phyloP scores from a whole-genome alignment of 1,140 invertebrate genomes.

The Pinna nobilis region DNA sequence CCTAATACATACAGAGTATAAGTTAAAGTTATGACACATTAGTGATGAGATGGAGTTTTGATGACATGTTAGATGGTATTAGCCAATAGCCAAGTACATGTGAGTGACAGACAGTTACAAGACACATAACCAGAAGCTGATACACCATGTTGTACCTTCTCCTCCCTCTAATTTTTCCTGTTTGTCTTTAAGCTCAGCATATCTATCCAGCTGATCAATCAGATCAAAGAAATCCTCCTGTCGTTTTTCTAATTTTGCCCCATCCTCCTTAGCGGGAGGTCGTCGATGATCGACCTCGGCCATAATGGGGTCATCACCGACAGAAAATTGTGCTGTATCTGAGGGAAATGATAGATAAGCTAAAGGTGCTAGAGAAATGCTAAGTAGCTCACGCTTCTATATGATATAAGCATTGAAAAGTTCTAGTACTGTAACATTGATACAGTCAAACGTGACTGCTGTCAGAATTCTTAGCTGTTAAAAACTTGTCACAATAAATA shows the following conservation, averaged over 20 bases:
- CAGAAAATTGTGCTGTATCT: slow-evolving; percentile 31
- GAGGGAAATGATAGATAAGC: background rate
- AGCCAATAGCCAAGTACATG: no score
- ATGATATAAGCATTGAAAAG: background rate
- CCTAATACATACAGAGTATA: no score
- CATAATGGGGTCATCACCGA: slow-evolving; percentile 50
- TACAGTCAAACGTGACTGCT: background rate
- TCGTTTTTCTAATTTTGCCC: slow-evolving; percentile 47
- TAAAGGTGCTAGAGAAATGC: background rate
- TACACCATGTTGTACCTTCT: slow-evolving; percentile 32
- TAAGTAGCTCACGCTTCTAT: slow-evolving; percentile 5
- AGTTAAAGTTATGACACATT: no score
- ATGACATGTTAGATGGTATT: no score
- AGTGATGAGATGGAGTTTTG: no score
- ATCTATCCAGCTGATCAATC: slow-evolving; percentile 60
- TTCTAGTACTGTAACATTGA: background rate
- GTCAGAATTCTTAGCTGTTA: background rate
- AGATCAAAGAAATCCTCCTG: slow-evolving; percentile 61
- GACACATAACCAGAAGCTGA: no score
- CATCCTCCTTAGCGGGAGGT: slow-evolving; percentile 49
- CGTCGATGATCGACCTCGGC: slow-evolving; percentile 52
- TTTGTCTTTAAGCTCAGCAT: slow-evolving; percentile 51
- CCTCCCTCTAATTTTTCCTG: slow-evolving; percentile 16
- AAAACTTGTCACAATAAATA: background rate
- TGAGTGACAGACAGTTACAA: no score